A percentile compares a stretch with the other conserved stretches of the same genome.
These are phyloP conservation scores for Camarhynchus parvulus DNA, from an alignment of 2,113 vertebrate genomes.

Conservation along the genomic window DNA sequence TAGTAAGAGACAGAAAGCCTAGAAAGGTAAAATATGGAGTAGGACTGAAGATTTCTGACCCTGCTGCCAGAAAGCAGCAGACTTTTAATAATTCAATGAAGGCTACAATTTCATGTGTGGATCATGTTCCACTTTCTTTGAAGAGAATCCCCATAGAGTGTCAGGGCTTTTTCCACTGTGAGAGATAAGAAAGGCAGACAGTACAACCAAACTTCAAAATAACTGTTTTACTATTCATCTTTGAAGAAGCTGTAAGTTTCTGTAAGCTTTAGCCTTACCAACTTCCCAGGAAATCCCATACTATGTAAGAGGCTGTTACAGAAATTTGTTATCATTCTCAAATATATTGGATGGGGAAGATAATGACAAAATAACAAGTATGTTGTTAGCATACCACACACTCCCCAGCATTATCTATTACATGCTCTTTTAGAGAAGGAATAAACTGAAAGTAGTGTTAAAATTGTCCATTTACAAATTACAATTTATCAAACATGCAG, in stretches of 20 bases:
- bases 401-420: not conserved
- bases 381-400: not conserved
- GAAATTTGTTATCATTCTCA: not conserved
- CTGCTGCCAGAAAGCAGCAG: not conserved
- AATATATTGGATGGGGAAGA: not conserved
- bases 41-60: not conserved
- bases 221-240: not conserved
- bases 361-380: not conserved
- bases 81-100: conserved; percentile 58
- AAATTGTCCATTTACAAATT: not conserved
- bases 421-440: not conserved
- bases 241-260: not conserved
- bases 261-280: not conserved
- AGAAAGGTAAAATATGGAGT: not conserved
- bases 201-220: conserved; percentile 30
- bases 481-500: not conserved
- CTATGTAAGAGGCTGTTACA: not conserved
- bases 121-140: conserved; percentile 34
- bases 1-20: not conserved
- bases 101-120: conserved; percentile 19
- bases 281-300: not conserved
- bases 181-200: conserved; percentile 1
- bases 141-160: conserved; percentile 5
- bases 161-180: conserved; percentile 14
- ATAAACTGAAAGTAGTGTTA: not conserved